Evolutionary conservation across 2,113 vertebrate species (phyloP).

Genomic region (Thermophis baileyi): DNA sequence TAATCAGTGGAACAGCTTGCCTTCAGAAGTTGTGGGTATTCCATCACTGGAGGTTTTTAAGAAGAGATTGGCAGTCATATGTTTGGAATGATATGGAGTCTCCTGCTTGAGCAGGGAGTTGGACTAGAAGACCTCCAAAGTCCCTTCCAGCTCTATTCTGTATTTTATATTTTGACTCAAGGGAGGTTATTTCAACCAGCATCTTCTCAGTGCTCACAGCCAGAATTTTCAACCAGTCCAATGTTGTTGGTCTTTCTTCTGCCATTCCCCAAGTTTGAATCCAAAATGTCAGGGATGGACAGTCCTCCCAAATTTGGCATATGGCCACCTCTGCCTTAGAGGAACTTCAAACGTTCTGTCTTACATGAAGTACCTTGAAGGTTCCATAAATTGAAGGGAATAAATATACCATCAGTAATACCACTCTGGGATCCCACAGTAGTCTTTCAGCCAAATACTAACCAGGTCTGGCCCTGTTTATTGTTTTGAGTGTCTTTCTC

Average conservation of each 20-base stretch:
- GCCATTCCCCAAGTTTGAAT: not conserved
- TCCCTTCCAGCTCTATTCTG: too few relatives aligned
- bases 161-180: not conserved
- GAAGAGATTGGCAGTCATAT: too few relatives aligned
- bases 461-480: not conserved
- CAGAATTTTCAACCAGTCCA: not conserved
- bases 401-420: not conserved
- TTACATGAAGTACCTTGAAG: not conserved
- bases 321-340: not conserved
- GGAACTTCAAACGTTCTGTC: not conserved
- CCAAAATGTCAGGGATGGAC: not conserved
- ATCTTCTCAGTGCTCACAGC: not conserved
- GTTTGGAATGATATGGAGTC: too few relatives aligned
- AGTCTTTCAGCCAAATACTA: not conserved
- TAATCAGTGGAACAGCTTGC: too few relatives aligned
- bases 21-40: too few relatives aligned
- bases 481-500: not conserved
- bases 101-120: too few relatives aligned
- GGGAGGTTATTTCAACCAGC: not conserved
- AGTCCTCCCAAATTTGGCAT: not conserved
- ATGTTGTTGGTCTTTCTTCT: not conserved
- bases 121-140: too few relatives aligned
- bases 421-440: too few relatives aligned
- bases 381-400: not conserved
- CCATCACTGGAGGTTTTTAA: too few relatives aligned